A percentile compares a stretch with the other conserved stretches of the same genome.
These are phyloP conservation scores for Macropus fuliginosus DNA, from an alignment of 2,797 vertebrate genomes.

Conservation along the genomic window DNA sequence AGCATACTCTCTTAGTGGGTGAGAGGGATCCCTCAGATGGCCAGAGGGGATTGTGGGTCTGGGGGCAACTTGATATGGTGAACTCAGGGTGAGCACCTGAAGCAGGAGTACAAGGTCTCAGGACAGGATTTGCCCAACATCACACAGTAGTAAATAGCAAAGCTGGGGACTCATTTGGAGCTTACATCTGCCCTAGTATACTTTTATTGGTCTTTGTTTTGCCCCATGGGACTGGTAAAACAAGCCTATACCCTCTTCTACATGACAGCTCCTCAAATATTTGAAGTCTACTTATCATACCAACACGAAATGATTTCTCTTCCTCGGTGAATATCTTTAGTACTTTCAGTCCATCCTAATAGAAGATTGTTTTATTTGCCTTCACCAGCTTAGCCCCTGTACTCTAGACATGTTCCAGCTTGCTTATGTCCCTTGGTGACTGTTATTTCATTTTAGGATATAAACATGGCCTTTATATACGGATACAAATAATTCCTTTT, in stretches of 20 bases:
- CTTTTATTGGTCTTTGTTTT: background rate
- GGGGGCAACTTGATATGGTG: background rate
- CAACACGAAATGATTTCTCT: background rate
- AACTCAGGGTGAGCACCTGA: background rate
- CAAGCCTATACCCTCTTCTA: background rate
- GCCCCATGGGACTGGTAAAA: background rate
- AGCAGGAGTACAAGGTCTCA: background rate
- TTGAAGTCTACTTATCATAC: background rate
- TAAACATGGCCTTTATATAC: background rate
- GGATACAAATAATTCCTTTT: constrained; percentile 8
- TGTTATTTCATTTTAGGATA: background rate
- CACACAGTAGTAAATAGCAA: background rate
- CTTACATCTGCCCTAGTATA: background rate
- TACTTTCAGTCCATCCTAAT: background rate
- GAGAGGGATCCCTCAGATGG: background rate
- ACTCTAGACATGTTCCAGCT: background rate
- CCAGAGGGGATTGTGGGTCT: background rate
- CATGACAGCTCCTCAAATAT: background rate
- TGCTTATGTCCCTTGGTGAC: background rate
- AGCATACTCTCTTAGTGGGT: background rate
- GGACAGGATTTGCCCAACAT: no score
- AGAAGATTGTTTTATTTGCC: background rate
- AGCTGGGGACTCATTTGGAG: background rate
- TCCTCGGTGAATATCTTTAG: background rate
- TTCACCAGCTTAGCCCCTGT: background rate